phyloP scores from a whole-genome alignment of 2,888 invertebrate genomes.

The Carcina quercana region DNA sequence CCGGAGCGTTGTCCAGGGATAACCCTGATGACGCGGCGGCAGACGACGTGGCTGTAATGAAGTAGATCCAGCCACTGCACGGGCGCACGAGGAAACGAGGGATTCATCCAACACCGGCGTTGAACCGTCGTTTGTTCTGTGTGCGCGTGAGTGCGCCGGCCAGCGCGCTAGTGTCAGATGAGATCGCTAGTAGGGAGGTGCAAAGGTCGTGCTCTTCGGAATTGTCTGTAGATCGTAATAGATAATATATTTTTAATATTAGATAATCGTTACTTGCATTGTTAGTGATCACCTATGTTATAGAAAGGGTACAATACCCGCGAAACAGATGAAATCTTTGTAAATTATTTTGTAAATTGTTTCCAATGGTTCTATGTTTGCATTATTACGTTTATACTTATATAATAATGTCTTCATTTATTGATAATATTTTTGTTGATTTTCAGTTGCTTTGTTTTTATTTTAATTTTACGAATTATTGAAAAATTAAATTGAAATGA shows the following conservation, averaged over 20 bases:
- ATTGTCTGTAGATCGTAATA: constrained; percentile 39
- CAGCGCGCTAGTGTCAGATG: too few relatives aligned
- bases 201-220: constrained; percentile 26
- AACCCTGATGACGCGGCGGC: too few relatives aligned
- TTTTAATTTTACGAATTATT: constrained; percentile 39
- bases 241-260: constrained; percentile 52
- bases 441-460: constrained; percentile 62
- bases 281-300: constrained; percentile 28
- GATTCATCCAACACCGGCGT: too few relatives aligned
- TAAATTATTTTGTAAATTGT: constrained; percentile 67
- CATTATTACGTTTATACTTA: constrained; percentile 47
- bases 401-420: too few relatives aligned
- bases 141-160: too few relatives aligned
- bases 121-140: too few relatives aligned
- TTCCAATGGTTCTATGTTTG: constrained; percentile 47
- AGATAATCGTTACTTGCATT: constrained; percentile 39
- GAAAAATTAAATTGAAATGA: constrained; percentile 43
- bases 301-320: constrained; percentile 24
- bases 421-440: constrained; percentile 49
- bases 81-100: too few relatives aligned
- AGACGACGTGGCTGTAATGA: too few relatives aligned
- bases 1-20: too few relatives aligned
- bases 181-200: too few relatives aligned
- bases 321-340: constrained; percentile 32
- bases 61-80: too few relatives aligned